Percentiles rank a stretch among this genome's conserved stretches.
These are phyloP conservation scores for Poicephalus meyeri DNA, from an alignment of 2,113 vertebrate species.

Conservation along the genomic window DNA sequence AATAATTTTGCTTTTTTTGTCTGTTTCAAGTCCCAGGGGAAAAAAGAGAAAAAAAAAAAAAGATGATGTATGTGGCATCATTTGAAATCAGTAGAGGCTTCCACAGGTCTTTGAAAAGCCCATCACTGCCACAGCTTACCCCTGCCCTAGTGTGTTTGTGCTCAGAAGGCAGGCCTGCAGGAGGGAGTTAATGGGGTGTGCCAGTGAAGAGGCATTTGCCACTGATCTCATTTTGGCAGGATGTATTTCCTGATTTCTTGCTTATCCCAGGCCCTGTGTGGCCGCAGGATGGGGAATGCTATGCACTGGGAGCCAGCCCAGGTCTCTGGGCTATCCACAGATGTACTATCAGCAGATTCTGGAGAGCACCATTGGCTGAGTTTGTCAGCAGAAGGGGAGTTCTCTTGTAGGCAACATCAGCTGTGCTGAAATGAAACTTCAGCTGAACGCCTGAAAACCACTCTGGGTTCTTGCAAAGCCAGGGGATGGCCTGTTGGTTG, in stretches of 20 bases:
- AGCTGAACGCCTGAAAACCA: not conserved
- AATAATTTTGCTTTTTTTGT: conserved; percentile 34
- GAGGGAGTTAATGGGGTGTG: not conserved
- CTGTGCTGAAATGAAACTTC: not conserved
- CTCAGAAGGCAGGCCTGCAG: not conserved
- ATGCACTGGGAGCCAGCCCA: no score
- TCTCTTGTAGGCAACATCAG: not conserved
- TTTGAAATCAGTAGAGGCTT: not conserved
- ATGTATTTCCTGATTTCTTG: not conserved
- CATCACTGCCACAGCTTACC: not conserved
- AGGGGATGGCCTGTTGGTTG: not conserved
- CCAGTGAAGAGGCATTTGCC: not conserved
- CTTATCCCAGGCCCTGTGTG: not conserved
- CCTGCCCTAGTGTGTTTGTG: not conserved
- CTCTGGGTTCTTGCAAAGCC: not conserved
- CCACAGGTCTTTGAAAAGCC: not conserved
- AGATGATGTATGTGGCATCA: not conserved
- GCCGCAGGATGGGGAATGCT: not conserved
- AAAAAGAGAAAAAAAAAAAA: not conserved
- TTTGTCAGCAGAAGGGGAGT: not conserved
- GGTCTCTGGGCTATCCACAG: not conserved
- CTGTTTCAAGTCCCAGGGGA: not conserved
- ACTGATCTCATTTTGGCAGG: not conserved
- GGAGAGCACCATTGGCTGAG: not conserved
- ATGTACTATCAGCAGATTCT: fast-evolving